Base-by-base conservation (phyloP, 2,797 vertebrate genomes). In the Dicrostonyx torquatus region DNA sequence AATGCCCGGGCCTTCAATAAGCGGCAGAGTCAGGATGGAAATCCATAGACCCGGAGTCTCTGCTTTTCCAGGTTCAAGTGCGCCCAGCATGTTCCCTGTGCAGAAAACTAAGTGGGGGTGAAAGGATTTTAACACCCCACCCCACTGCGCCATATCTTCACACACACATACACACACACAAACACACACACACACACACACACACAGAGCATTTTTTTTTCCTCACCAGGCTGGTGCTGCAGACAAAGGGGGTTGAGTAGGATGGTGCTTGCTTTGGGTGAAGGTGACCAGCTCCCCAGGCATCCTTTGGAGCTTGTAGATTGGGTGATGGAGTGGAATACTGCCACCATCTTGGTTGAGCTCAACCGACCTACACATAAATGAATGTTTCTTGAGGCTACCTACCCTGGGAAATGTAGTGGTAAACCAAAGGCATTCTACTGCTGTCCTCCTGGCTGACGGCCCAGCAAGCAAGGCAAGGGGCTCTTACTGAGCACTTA, bases 1-100 rank as follows among this genome's bases (percentile, higher is more conserved):
- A 48, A 76, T 70, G 60, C 87, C n/a, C n/a, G 58, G 14, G 10
- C 6, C 68, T 92, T 79, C 48, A 37, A 1, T 80, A 93, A 89
- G 40, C 62, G 91, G 77, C 66, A 62, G 84, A 84, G 70, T 20
- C 2, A 2, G 89, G 87, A 87, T 85, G 24, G 53, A 96, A 91
- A 73, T 31, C 26, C 9, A 50, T 64, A 84, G 77, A 91, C 90
- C 43, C n/a, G 24, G 37, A n/a, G 90, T 29, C 15, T 70, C 68
- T 20, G 70, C 48, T 80, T 93, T 86, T 83, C 31, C 60, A 0
- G 1, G 62, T 89, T 60, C 37, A 45, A 58, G 20, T 84, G 91
- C 66, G 55, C 5, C n/a, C 37, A 76, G 84, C 40, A 55, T 48
- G 40, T 53, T 79, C 15, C 29, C 60, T 76, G 60, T 43, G 7